phyloP scores from a whole-genome alignment of 2,797 vertebrate genomes.

The Gymnocypris eckloni region DNA sequence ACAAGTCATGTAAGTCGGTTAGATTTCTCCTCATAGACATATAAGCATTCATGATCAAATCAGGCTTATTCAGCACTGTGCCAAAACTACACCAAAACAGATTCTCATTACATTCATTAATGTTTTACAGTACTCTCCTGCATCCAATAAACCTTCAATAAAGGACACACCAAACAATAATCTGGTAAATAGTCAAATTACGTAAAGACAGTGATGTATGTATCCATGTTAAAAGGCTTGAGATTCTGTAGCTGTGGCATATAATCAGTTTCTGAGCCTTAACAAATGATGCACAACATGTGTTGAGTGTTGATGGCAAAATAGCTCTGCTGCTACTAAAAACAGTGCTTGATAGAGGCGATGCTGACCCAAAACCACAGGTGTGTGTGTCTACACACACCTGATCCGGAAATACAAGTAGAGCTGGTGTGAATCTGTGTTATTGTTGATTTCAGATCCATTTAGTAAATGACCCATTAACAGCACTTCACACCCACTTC shows the following conservation, averaged over 20 bases:
- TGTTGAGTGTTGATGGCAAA: conserved; percentile 3
- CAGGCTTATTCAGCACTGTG: background rate
- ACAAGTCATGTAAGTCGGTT: background rate
- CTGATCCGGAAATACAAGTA: background rate
- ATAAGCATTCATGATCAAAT: background rate
- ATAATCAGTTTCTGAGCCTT: background rate
- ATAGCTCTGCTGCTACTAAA: background rate
- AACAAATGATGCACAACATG: background rate
- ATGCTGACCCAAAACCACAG: conserved; percentile 2
- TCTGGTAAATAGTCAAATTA: background rate
- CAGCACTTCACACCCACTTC: background rate
- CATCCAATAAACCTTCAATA: background rate
- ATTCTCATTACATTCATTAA: conserved; percentile 67
- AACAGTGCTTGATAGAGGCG: background rate
- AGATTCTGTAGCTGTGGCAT: background rate
- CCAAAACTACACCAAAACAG: background rate
- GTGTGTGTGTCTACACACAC: background rate
- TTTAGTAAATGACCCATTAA: background rate
- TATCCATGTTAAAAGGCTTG: background rate
- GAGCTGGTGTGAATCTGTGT: background rate
- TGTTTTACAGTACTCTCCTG: conserved; percentile 71
- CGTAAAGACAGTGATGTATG: background rate
- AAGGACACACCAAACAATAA: background rate
- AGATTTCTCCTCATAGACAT: background rate
- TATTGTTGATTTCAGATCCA: background rate